These are phyloP conservation scores for Montipora cactus DNA, from an alignment of 64 coral and sea anemone species.

Conservation along the genomic window DNA sequence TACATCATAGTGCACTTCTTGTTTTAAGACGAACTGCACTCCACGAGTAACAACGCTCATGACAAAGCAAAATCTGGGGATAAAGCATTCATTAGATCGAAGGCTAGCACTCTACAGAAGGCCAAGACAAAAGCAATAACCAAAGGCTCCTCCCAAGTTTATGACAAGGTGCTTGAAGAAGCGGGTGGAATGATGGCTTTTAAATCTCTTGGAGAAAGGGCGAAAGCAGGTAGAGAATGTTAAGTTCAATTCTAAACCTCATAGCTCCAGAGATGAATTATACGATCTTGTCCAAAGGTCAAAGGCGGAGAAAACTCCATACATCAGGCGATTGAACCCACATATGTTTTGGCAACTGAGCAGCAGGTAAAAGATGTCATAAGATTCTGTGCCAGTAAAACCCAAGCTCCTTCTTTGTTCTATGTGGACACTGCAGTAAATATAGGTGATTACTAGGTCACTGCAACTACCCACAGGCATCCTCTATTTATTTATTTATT, in stretches of 20 bases:
- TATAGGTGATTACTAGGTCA: slow-evolving; percentile 69
- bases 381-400: slow-evolving; percentile 39
- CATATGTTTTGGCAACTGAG: slow-evolving; percentile 24
- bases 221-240: neutral
- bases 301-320: neutral
- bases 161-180: slow-evolving; percentile 9
- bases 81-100: neutral
- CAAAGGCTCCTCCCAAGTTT: no score
- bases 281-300: slow-evolving; percentile 4
- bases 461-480: slow-evolving; percentile 65
- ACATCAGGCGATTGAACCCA: neutral
- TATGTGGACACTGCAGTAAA: slow-evolving; percentile 65
- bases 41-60: neutral
- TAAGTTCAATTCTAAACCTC: neutral
- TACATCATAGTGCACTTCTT: neutral
- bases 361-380: slow-evolving; percentile 43
- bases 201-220: neutral
- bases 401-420: slow-evolving; percentile 22
- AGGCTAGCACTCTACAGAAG: slow-evolving; percentile 3
- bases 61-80: neutral
- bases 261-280: neutral
- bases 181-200: slow-evolving; percentile 19
- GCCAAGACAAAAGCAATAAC: neutral
- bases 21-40: neutral
- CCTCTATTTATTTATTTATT: no score